Evolutionary conservation across 2,113 vertebrate genomes (phyloP).

Genomic region (Hyperopisus bebe): DNA sequence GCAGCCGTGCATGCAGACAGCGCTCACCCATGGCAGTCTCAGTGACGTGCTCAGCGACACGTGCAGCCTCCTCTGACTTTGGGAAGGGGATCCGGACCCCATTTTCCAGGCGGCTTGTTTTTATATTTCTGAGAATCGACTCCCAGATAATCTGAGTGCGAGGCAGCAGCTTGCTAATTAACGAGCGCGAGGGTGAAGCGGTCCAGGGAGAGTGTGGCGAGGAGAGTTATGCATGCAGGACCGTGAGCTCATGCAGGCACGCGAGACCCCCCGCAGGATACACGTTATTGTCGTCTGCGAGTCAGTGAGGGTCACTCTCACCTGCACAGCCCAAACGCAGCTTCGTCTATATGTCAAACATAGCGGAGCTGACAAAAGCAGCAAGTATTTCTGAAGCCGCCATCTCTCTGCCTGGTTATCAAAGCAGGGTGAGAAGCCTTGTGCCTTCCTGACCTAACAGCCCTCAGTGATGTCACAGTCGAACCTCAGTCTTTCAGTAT

Average conservation of each 20-base stretch:
- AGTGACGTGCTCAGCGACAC: neutral
- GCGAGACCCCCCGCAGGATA: neutral
- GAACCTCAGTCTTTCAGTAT: neutral
- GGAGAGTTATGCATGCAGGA: neutral
- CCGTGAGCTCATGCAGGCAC: neutral
- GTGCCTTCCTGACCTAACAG: neutral
- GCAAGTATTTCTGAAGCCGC: slow-evolving; percentile 16
- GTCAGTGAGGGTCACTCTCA: neutral
- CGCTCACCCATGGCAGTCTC: neutral
- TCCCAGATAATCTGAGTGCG: neutral
- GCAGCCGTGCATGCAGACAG: neutral
- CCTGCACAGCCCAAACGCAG: neutral
- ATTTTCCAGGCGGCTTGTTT: neutral
- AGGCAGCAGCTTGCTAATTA: neutral
- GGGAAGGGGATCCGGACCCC: neutral
- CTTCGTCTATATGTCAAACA: neutral
- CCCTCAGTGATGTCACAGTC: neutral
- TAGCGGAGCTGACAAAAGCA: slow-evolving; percentile 8
- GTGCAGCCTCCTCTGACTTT: neutral
- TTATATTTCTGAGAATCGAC: neutral
- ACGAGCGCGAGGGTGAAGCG: neutral
- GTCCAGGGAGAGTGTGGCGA: neutral
- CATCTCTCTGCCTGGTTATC: neutral
- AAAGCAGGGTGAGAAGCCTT: neutral
- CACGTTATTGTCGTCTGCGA: neutral